Conservation (phyloP, 1,140 invertebrate species). For the Aphelenchoides fujianensis region DNA sequence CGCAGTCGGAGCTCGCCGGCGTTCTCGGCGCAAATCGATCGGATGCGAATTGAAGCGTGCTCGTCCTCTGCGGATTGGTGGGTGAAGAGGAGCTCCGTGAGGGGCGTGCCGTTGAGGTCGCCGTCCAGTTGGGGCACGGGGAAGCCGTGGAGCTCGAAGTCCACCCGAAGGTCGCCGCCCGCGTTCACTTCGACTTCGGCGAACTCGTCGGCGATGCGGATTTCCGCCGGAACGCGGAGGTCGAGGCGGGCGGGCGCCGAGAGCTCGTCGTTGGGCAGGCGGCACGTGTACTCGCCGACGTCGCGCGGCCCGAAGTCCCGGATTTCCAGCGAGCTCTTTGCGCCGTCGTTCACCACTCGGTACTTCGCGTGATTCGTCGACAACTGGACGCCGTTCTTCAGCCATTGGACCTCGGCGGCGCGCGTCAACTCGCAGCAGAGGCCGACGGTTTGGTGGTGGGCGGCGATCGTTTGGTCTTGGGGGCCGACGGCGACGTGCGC, state of each 20-base stretch:
- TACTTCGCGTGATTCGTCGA: conserved; percentile 46
- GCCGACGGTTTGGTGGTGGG: conserved; percentile 37
- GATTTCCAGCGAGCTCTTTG: conserved; percentile 47
- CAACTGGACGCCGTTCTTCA: conserved; percentile 51
- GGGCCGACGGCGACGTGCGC: conserved; percentile 54
- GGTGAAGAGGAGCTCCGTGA: conserved; percentile 11
- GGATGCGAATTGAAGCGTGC: conserved; percentile 7
- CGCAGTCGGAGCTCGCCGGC: conserved; percentile 26
- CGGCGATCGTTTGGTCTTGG: conserved; percentile 49
- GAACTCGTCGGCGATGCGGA: background rate
- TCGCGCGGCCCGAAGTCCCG: conserved; percentile 56
- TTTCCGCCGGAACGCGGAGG: background rate
- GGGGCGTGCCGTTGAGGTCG: conserved; percentile 24
- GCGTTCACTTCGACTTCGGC: conserved; percentile 31
- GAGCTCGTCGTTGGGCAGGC: conserved; percentile 29
- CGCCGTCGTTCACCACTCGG: conserved; percentile 43
- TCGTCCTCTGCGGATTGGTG: conserved; percentile 22
- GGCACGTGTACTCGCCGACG: conserved; percentile 48
- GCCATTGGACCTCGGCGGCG: conserved; percentile 36
- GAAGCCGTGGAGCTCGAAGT: conserved; percentile 35
- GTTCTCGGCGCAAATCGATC: conserved; percentile 17
- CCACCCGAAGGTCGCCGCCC: conserved; percentile 42
- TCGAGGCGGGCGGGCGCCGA: conserved; percentile 25
- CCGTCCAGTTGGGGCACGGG: conserved; percentile 33
- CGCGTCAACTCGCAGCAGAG: conserved; percentile 47